phyloP scores from a whole-genome alignment of 2,797 vertebrate species.

The Bovichtus diacanthus region DNA sequence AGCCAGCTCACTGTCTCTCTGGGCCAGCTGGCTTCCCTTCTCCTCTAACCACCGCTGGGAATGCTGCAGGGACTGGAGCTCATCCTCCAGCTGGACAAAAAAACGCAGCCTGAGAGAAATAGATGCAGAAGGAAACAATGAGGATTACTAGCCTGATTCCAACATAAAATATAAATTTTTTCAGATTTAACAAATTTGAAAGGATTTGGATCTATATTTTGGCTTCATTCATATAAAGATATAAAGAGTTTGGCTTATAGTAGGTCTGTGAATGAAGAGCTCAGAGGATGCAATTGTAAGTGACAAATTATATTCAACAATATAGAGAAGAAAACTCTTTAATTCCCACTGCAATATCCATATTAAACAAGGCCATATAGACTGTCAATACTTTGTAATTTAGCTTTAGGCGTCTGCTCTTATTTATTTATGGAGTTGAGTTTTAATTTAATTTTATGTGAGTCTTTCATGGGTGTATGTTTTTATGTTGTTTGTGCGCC shows the following conservation, averaged over 20 bases:
- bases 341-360: no score
- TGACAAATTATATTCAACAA: slow-evolving; percentile 2
- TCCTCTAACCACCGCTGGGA: slow-evolving; percentile 93
- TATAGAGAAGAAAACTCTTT: no score
- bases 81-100: slow-evolving; percentile 94
- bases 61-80: slow-evolving; percentile 92
- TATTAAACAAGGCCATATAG: no score
- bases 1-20: slow-evolving; percentile 89
- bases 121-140: slow-evolving; percentile 63
- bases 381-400: no score
- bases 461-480: no score
- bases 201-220: slow-evolving; percentile 31
- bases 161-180: slow-evolving; percentile 45
- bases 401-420: no score
- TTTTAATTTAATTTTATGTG: no score
- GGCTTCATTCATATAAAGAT: slow-evolving; percentile 15
- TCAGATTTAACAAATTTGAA: slow-evolving; percentile 28
- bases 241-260: slow-evolving; percentile 6
- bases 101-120: slow-evolving; percentile 87
- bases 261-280: slow-evolving; percentile 10
- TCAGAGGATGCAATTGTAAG: slow-evolving; percentile 7
- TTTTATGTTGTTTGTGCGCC: no score
- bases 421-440: no score
- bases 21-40: slow-evolving; percentile 92
- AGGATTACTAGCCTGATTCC: slow-evolving; percentile 56